Evolutionary conservation across 2,113 vertebrate genomes (phyloP), one percentile per base, ranked within the genome.

Genomic region (Plectropomus leopardus): DNA sequence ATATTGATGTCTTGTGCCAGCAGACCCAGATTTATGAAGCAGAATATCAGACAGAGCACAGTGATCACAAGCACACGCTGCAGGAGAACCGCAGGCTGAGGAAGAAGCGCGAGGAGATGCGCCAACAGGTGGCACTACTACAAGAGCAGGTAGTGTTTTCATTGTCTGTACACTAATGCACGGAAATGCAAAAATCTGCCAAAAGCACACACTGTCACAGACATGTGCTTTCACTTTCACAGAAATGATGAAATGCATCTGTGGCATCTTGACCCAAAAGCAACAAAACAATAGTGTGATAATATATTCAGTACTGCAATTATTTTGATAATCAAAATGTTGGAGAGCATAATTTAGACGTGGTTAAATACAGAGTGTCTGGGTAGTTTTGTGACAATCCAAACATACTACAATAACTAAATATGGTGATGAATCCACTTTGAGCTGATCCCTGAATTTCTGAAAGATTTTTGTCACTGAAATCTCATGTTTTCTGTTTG

Each of bases 1-100:
- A 63, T 54, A 11, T 71, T 40, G 15, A 61, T 85, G 32, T 74
- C 17, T 80, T 84, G 55, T 89, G 77, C 86, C 57, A 28, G 21
- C 89, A 96, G 96, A 96, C 94, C 6, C 90, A 95, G 80, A 95
- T 96, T 75, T 96, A 95, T 77, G 95, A 95, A 63, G 93, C 94
- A 4, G 95, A 96, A 70, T 95, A 93, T 88, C 92, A 94, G 82
- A 94, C 86, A 0, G 95, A 95, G 84, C 95, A 95, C 32, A 94
- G 89, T 30, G 92, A 95, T 66, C 95, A 94, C 66, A 94, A 96
- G 75, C 90, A 94, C 44, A 95, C 95, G 3, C 84, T 90, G 80
- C 92, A 93, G 64, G 95, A 96, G 75, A 96, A 96, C 73, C 93
- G 90, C 30, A 94, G 87, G 61, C 91, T 96, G 51, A 90, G 89